Evolutionary conservation across 2,113 vertebrate genomes (phyloP).

Genomic region (Zosterops japonicus): DNA sequence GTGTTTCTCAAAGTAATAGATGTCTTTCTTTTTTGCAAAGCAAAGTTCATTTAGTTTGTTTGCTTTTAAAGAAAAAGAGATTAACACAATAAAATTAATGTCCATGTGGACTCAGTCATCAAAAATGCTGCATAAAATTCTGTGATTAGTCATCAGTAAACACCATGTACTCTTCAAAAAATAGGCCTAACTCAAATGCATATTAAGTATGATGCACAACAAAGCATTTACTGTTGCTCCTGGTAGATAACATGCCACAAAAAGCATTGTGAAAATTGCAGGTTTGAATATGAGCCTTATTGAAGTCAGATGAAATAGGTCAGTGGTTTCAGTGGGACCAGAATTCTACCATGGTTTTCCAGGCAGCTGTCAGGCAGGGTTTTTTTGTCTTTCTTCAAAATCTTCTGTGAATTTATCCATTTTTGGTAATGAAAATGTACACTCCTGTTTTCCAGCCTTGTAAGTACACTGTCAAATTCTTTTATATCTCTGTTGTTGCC

Average conservation of each 20-base stretch:
- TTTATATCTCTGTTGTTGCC: neutral
- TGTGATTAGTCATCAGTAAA: slow-evolving; percentile 2
- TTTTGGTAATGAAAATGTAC: neutral
- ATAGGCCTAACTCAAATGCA: neutral
- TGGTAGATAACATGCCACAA: neutral
- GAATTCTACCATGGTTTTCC: neutral
- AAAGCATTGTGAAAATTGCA: neutral
- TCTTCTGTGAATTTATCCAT: neutral
- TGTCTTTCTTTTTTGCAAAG: neutral
- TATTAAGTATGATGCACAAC: neutral
- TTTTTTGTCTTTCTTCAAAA: neutral
- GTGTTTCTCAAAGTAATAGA: neutral
- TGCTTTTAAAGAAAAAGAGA: neutral
- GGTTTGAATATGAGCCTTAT: neutral
- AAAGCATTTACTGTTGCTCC: neutral
- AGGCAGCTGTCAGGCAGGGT: neutral
- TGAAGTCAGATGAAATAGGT: neutral
- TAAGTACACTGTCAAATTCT: neutral
- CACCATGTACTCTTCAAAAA: neutral
- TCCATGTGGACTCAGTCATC: neutral
- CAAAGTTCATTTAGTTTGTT: neutral
- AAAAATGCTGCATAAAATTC: neutral
- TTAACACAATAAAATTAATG: neutral
- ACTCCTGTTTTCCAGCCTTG: neutral
- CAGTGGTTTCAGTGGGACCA: neutral